Conservation (phyloP, 2,113 vertebrate genomes). For the Girardinichthys multiradiatus region DNA sequence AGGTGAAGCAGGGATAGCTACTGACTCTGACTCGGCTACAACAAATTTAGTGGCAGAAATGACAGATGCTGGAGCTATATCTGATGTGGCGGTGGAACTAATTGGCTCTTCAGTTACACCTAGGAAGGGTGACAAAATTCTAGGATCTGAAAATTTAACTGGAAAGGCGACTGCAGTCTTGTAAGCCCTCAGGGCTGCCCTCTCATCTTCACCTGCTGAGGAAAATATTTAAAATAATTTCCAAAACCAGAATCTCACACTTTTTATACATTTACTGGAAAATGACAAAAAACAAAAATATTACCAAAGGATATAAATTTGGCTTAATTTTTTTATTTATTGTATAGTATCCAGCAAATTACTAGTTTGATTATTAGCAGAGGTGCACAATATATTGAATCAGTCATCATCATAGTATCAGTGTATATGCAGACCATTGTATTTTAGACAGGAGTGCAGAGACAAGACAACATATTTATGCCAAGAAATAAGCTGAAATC, state of each 20-base stretch:
- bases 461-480: too few relatives aligned
- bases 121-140: slow-evolving; percentile 36
- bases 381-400: too few relatives aligned
- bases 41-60: background rate
- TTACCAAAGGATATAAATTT: too few relatives aligned
- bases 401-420: too few relatives aligned
- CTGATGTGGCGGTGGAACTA: background rate
- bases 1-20: background rate
- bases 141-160: slow-evolving; percentile 60
- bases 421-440: too few relatives aligned
- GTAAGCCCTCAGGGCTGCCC: slow-evolving; percentile 71
- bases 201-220: slow-evolving; percentile 73
- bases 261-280: too few relatives aligned
- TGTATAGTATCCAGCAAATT: too few relatives aligned
- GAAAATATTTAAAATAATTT: slow-evolving; percentile 54
- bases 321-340: too few relatives aligned
- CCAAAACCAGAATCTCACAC: background rate
- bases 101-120: slow-evolving; percentile 4
- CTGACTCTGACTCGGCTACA: background rate
- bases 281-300: too few relatives aligned
- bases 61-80: background rate
- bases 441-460: too few relatives aligned
- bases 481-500: too few relatives aligned
- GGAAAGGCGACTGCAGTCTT: slow-evolving; percentile 78
- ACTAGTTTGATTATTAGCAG: too few relatives aligned